Percentiles rank a stretch among this genome's conserved stretches.
Conservation (phyloP, 2,113 vertebrate species). For the Maccullochella peelii region DNA sequence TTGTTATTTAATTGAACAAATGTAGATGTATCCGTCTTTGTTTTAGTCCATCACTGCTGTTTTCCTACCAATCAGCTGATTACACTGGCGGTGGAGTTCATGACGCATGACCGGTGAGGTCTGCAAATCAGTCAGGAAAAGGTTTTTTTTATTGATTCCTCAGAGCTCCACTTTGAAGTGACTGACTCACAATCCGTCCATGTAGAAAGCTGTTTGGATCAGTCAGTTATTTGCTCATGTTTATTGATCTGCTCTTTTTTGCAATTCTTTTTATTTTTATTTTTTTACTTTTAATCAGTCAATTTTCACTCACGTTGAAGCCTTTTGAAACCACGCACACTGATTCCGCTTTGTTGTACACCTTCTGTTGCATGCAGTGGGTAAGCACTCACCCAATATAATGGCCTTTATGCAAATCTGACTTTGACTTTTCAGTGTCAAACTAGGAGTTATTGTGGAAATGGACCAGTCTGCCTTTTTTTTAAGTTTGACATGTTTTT, state of each 20-base stretch:
- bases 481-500: neutral
- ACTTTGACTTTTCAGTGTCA: neutral
- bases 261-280: neutral
- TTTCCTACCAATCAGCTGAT: constrained; percentile 33
- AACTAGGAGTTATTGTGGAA: neutral
- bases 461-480: too few relatives aligned
- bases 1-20: constrained; percentile 31
- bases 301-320: neutral
- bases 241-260: constrained; percentile 31
- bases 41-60: neutral
- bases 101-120: constrained; percentile 42
- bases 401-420: neutral
- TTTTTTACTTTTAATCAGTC: constrained; percentile 12
- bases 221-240: constrained; percentile 27
- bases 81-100: constrained; percentile 15
- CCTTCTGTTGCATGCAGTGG: neutral
- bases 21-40: neutral
- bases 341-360: neutral
- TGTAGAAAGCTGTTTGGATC: constrained; percentile 21
- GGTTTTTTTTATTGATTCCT: constrained; percentile 43
- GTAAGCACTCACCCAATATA: neutral
- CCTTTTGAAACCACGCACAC: neutral
- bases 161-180: constrained; percentile 33
- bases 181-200: neutral
- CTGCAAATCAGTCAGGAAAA: constrained; percentile 44